Evolutionary conservation across 2,113 vertebrate genomes (phyloP).

Genomic region (Malurus melanocephalus): DNA sequence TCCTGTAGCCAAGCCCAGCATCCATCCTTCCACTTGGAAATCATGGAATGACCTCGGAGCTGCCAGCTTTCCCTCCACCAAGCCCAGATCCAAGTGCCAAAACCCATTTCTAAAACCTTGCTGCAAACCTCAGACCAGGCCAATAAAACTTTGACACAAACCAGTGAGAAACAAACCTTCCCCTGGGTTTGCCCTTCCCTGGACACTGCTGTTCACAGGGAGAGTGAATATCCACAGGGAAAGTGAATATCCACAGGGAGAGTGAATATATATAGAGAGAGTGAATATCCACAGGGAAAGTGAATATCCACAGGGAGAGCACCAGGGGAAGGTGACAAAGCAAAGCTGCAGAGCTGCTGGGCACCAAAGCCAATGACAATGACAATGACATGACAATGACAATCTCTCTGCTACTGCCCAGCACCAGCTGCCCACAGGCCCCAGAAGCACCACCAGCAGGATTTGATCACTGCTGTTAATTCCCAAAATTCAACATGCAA

Average conservation of each 20-base stretch:
- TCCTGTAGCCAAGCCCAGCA: not conserved
- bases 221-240: not conserved
- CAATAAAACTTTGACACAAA: not conserved
- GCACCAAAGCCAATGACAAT: not conserved
- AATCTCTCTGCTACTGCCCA: not conserved
- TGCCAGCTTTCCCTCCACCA: not conserved
- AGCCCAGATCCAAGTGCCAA: not conserved
- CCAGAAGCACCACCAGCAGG: not conserved
- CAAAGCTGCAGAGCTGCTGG: not conserved
- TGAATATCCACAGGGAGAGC: not conserved
- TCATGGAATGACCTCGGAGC: not conserved
- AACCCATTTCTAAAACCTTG: not conserved
- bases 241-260: fast-evolving
- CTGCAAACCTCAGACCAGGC: not conserved
- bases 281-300: not conserved
- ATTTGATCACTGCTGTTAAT: fast-evolving
- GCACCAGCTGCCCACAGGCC: not conserved
- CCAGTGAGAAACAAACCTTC: not conserved
- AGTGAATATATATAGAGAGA: too few species aligned
- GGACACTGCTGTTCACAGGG: fast-evolving
- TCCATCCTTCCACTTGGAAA: not conserved
- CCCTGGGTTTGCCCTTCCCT: not conserved
- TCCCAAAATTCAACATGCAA: not conserved
- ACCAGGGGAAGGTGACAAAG: not conserved
- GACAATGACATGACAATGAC: not conserved